phyloP scores from a whole-genome alignment of 92 coral and sea anemone species.

The Phymanthus crucifer region DNA sequence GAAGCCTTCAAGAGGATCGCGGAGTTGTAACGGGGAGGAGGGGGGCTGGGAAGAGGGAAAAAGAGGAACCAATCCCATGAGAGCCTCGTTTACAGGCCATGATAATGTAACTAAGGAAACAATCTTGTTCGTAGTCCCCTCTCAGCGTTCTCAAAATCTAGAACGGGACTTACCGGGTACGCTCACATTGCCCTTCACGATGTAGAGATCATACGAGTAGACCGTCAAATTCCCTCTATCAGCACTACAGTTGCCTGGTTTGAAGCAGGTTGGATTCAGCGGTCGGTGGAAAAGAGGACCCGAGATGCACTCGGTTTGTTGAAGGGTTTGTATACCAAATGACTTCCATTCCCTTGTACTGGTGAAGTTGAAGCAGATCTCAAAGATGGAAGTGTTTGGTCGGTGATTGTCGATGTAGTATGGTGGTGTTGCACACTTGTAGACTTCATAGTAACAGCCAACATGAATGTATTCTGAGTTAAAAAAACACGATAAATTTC shows the following conservation, averaged over 20 bases:
- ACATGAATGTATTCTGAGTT: constrained; percentile 3
- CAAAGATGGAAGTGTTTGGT: not conserved
- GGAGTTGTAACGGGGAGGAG: too few species aligned
- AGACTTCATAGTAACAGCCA: constrained; percentile 1
- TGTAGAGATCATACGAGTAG: not conserved
- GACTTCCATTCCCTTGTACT: not conserved
- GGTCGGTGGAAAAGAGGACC: not conserved
- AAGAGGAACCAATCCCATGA: too few species aligned
- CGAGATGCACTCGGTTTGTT: not conserved
- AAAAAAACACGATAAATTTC: not conserved
- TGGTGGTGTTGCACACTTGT: not conserved
- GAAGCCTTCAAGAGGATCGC: too few species aligned
- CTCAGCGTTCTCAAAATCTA: not conserved
- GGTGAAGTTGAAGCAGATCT: not conserved
- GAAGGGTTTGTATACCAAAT: not conserved
- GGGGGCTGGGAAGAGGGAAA: too few species aligned
- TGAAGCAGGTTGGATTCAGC: not conserved
- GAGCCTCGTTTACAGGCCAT: too few species aligned
- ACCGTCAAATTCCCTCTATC: not conserved
- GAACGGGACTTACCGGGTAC: not conserved
- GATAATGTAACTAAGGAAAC: too few species aligned
- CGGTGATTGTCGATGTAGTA: not conserved
- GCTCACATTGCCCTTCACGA: not conserved
- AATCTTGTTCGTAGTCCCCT: too few species aligned
- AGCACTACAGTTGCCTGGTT: not conserved